Percentiles rank a stretch among this genome's conserved stretches.
These are phyloP conservation scores for Pterostichus madidus DNA, from an alignment of 2,888 invertebrate genomes.

Conservation along the genomic window DNA sequence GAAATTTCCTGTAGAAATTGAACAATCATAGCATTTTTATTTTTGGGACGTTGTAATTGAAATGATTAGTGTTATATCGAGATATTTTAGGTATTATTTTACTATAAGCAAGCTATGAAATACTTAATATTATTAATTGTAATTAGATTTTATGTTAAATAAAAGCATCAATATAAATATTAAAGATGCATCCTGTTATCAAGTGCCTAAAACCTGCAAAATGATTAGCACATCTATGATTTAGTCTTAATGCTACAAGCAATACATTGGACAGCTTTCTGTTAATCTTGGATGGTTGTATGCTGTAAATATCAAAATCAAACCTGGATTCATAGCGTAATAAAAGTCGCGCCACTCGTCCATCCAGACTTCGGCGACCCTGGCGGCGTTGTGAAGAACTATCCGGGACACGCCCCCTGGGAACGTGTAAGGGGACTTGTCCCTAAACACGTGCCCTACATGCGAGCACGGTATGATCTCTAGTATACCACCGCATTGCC, in stretches of 20 bases:
- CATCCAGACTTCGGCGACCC: slow-evolving; percentile 99
- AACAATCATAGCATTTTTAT: neutral
- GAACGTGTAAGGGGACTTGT: slow-evolving; percentile 99
- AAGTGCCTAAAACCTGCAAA: slow-evolving; percentile 42
- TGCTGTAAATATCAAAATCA: slow-evolving; percentile 70
- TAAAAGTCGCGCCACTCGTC: slow-evolving; percentile 99
- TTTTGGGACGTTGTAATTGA: neutral
- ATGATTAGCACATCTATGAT: slow-evolving; percentile 10
- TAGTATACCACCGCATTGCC: slow-evolving; percentile 97
- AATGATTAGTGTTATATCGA: neutral
- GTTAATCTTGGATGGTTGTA: neutral
- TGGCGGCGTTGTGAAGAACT: slow-evolving; percentile 98
- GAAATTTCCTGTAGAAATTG: slow-evolving; percentile 29
- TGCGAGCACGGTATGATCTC: slow-evolving; percentile 97
- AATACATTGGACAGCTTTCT: slow-evolving; percentile 11
- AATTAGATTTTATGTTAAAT: slow-evolving; percentile 1
- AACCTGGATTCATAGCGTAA: slow-evolving; percentile 99
- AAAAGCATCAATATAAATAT: slow-evolving; percentile 15
- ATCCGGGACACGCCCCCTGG: slow-evolving; percentile 98
- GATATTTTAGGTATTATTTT: slow-evolving; percentile 19
- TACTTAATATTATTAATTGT: neutral
- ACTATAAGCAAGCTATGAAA: slow-evolving; percentile 18
- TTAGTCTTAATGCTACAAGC: slow-evolving; percentile 30
- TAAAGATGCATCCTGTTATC: slow-evolving; percentile 22
- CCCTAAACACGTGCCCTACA: slow-evolving; percentile 98